phyloP scores from a whole-genome alignment of 2,113 vertebrate species.

The Gracilinanus agilis region DNA sequence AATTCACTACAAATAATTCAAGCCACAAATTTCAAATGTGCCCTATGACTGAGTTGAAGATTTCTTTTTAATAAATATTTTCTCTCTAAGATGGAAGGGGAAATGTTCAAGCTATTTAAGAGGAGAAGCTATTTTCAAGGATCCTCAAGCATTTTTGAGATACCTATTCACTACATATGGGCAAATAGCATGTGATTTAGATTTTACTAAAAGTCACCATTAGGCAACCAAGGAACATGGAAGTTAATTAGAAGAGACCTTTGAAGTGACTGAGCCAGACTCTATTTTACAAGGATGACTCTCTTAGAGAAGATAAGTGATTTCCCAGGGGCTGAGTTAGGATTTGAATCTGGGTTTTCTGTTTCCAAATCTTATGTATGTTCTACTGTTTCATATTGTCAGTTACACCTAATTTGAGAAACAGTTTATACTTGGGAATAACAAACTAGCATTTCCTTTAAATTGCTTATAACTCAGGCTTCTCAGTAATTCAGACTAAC shows the following conservation, averaged over 20 bases:
- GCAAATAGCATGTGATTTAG: fast-evolving
- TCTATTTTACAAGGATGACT: not conserved
- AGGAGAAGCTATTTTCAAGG: fast-evolving
- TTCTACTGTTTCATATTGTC: not conserved
- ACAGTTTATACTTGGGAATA: not conserved
- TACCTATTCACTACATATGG: fast-evolving
- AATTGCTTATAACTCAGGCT: not conserved
- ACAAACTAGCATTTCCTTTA: not conserved
- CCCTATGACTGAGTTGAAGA: not conserved
- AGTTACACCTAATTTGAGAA: not conserved
- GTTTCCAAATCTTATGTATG: not conserved
- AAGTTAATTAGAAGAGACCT: not conserved
- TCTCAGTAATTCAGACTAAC: too few species aligned
- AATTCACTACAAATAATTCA: not conserved
- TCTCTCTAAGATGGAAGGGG: fast-evolving
- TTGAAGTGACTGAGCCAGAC: not conserved
- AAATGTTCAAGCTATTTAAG: fast-evolving
- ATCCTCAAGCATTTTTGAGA: not conserved
- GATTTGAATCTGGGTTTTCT: not conserved
- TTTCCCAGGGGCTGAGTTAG: not conserved
- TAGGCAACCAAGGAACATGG: not conserved
- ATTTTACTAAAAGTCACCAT: too few species aligned
- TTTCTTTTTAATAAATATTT: too few species aligned
- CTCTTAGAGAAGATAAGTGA: not conserved
- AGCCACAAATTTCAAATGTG: not conserved